Base-by-base conservation (phyloP, 1,140 invertebrate species). In the Trichonephila clavata region DNA sequence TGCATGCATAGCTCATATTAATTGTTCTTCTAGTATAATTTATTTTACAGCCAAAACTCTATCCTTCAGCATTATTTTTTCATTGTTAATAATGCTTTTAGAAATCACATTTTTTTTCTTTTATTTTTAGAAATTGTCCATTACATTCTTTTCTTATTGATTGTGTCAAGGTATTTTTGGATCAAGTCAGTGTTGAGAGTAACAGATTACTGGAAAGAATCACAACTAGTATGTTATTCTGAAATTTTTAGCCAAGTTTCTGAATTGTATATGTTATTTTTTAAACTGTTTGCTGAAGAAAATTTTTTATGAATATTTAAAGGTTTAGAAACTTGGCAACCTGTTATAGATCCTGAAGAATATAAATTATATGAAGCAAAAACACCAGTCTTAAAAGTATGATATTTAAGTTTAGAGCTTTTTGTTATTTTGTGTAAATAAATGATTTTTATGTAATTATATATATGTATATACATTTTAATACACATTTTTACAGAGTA, bases 101-200 rank as follows among this genome's bases (percentile, higher is more conserved):
- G 20, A 63, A 63, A 63, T 18, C 61, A 5, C 61, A 63, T 63
- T 63, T 21, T 5, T 21, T 63, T 63, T 39, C 32, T 39, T 63
- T 21, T 20, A 21, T 63, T 1, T 63, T 68, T 95, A 97, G 97
- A 93, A 96, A 96, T 77, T 97, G 97, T 95, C 97, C 97, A 59
- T 96, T 98, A 65, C 97, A 98, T 95, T 96, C 96, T 90, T 98
- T 98, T 95, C 96, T 98, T 77, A 97, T 97, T 50, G 97, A 97
- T 94, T 98, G 98, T 95, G 97, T 98, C 7, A 97, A 98, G 95
- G 97, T 96, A 10, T 97, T 96, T 94, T 95, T 96, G 27, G 96
- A 95, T 16, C 96, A 96, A 94, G 95, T 96, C 27, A 95, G 95
- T 95, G 18, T 95, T 94, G 24, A 95, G 50, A 61, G 94, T 2